A percentile compares a stretch with the other conserved stretches of the same genome.
Conservation (phyloP, 2,888 invertebrate genomes). For the Ochropleura plecta region DNA sequence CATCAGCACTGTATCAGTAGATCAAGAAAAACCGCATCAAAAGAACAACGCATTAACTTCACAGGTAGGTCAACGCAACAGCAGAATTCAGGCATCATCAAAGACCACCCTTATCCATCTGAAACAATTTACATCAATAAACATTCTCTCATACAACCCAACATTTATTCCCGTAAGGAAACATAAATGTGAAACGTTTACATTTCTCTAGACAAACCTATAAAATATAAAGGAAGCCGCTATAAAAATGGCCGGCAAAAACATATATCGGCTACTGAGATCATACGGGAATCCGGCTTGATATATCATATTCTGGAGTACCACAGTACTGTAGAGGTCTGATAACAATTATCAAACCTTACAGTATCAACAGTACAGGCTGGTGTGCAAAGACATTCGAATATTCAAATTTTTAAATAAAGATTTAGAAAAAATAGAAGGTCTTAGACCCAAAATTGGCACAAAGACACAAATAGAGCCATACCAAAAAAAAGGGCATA, state of each 20-base stretch:
- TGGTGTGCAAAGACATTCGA: no score
- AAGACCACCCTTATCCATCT: slow-evolving; percentile 23
- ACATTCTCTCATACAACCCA: slow-evolving; percentile 20
- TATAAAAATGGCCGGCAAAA: slow-evolving; percentile 68
- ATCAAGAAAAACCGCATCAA: no score
- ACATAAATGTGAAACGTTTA: slow-evolving; percentile 55
- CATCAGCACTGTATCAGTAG: no score
- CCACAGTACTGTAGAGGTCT: neutral
- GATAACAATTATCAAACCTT: no score
- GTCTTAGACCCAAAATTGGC: no score
- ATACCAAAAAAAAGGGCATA: no score
- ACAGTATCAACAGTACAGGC: no score
- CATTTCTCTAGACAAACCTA: slow-evolving; percentile 50
- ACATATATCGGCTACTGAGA: slow-evolving; percentile 48
- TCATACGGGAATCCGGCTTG: slow-evolving; percentile 35
- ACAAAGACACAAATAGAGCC: no score
- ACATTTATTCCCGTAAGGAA: slow-evolving; percentile 33
- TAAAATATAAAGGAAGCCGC: slow-evolving; percentile 59
- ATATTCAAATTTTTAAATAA: no score
- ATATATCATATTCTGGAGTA: slow-evolving; percentile 9
- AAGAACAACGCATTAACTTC: no score
- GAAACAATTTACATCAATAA: slow-evolving; percentile 58
- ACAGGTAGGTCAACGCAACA: neutral
- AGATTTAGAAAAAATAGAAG: no score
- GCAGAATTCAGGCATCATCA: neutral